Evolutionary conservation across 2,888 invertebrate species (phyloP), one percentile per base, ranked within the genome.

Genomic region (Heterodera filipjevi): DNA sequence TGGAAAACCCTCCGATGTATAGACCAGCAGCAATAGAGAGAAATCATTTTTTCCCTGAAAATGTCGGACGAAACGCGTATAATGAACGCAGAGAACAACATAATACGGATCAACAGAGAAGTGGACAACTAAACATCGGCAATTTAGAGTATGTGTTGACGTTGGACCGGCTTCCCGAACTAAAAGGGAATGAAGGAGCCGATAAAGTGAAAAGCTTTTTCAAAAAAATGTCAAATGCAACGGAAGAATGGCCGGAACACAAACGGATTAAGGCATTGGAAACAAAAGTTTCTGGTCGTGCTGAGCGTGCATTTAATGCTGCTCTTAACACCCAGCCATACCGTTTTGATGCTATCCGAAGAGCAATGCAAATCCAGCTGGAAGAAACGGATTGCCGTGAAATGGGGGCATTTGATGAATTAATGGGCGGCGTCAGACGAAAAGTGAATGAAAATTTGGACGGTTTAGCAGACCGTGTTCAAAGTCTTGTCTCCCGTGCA

Each of bases 231-330:
- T n/a, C n/a, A 22, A n/a, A n/a, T 5, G 10, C 6, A n/a, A 71
- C 71, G 5, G 71, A 71, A 27, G 71, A 49, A 19, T 46, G 44
- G 49, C 49, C 71, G 3, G 71, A 71, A 22, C 27, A 46, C 3
- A 49, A 46, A 49, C 16, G 71, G n/a, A 5, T 71, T 27, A 71
- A 71, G 33, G 27, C 32, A 27, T 71, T 71, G n/a, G 71, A 30
- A 49, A 10, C 71, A n/a, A 71, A 71, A 71, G 27, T 71, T 12
- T 46, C 30, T 14, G 30, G 71, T 3, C 8, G 71, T 14, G 71
- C 71, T 16, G 71, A 71, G 6, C 8, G 71, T 10, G 71, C 71
- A 2, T 71, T 71, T 71, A 71, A 71, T 19, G 49, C 71, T 14
- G 71, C 71, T 3, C 16, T 33, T 3, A 30, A 3, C 27, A 3